Percentiles rank a stretch among this genome's conserved stretches.
These are phyloP conservation scores for Drosophila suzukii DNA, from an alignment of 1,140 invertebrate genomes.

Conservation along the genomic window DNA sequence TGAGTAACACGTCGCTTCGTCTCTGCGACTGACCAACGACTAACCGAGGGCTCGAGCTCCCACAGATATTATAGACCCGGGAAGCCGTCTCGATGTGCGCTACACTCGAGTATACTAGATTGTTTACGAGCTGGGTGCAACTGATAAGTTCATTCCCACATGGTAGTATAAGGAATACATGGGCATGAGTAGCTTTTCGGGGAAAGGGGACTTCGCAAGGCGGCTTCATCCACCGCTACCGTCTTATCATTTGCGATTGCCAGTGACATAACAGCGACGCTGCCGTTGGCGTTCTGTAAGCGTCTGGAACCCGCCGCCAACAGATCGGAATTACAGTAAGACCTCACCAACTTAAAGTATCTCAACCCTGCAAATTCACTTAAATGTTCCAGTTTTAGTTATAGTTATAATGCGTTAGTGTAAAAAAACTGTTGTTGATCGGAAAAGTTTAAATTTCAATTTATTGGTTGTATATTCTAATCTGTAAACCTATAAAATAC, in stretches of 20 bases:
- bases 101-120: constrained; percentile 5
- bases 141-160: constrained; percentile 14
- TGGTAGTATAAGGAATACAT: neutral
- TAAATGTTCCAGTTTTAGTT: no score
- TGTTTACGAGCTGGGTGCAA: neutral
- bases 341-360: neutral
- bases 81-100: constrained; percentile 12
- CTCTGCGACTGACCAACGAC: constrained; percentile 25
- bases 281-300: constrained; percentile 15
- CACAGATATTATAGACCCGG: constrained; percentile 38
- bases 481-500: no score
- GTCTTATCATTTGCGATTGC: constrained; percentile 25
- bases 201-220: constrained; percentile 13
- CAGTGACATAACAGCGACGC: constrained; percentile 30
- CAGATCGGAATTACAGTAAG: constrained; percentile 7
- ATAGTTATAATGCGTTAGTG: no score
- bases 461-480: no score
- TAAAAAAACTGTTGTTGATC: no score
- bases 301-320: neutral
- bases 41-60: constrained; percentile 38
- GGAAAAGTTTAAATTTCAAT: no score
- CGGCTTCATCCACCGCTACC: neutral
- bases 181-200: neutral
- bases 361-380: no score
- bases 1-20: constrained; percentile 13